Percentiles rank a stretch among this genome's conserved stretches.
These are phyloP conservation scores for Tolmerus cingulatus DNA, from an alignment of 2,888 invertebrate genomes.

Conservation along the genomic window DNA sequence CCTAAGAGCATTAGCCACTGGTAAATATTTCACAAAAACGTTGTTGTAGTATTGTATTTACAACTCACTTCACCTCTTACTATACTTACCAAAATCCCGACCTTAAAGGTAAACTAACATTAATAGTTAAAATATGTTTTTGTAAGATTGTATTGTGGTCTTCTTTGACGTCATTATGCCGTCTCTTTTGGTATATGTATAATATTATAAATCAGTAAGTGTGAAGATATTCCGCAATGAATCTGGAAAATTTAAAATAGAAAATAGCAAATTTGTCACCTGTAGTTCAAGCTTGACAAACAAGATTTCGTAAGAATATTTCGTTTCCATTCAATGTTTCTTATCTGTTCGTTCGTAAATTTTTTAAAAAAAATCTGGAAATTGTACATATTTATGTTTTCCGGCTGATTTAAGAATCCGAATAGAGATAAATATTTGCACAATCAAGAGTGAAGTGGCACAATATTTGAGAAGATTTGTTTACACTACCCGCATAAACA, in stretches of 20 bases:
- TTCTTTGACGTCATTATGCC: too few species aligned
- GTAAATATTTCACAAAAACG: too few species aligned
- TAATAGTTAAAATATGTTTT: too few species aligned
- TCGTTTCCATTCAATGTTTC: not conserved
- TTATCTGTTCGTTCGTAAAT: not conserved
- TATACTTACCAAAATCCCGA: too few species aligned
- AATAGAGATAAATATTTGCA: not conserved
- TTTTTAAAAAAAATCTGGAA: not conserved
- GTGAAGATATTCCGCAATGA: not conserved
- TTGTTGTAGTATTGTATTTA: too few species aligned
- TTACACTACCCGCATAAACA: not conserved
- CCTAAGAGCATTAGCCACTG: too few species aligned
- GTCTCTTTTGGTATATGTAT: too few species aligned
- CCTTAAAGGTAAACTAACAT: too few species aligned
- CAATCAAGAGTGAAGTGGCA: not conserved
- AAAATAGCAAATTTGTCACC: not conserved
- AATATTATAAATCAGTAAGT: too few species aligned
- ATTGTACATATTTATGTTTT: too few species aligned
- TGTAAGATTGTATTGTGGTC: too few species aligned
- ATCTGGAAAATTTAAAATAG: not conserved
- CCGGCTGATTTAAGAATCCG: not conserved
- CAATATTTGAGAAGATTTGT: not conserved
- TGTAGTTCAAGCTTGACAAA: not conserved
- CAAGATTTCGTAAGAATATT: not conserved
- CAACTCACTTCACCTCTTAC: too few species aligned